Evolutionary conservation across 2,113 vertebrate genomes (phyloP).

Genomic region (Genyomyrus donnyi): DNA sequence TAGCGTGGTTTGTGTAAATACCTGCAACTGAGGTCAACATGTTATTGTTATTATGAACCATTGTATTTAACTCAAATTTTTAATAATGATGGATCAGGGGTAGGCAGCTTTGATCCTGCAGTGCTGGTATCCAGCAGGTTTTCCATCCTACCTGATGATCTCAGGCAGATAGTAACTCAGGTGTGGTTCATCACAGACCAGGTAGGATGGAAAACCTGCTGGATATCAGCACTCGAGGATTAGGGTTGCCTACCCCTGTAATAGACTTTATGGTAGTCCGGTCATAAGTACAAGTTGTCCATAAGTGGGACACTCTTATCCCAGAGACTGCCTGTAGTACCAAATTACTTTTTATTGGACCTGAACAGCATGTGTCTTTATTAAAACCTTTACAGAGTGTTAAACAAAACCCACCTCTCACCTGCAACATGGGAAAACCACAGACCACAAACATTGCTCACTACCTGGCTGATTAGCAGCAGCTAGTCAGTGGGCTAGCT

Average conservation of each 20-base stretch:
- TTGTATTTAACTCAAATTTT: background rate
- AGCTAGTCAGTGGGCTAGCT: no score
- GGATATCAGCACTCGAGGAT: background rate
- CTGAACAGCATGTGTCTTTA: background rate
- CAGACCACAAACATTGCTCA: background rate
- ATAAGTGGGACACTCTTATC: background rate
- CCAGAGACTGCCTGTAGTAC: background rate
- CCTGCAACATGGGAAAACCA: background rate
- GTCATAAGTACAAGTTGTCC: background rate
- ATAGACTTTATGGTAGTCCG: background rate
- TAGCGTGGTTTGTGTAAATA: background rate
- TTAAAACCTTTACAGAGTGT: background rate
- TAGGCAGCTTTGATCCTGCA: background rate
- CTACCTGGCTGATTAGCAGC: background rate
- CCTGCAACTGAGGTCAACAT: background rate
- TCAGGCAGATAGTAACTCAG: no score
- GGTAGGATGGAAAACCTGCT: background rate
- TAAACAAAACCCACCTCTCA: background rate
- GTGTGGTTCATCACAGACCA: background rate
- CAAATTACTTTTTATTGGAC: background rate
- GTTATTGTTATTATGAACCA: background rate
- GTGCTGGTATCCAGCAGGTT: background rate
- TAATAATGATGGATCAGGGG: background rate
- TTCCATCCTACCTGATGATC: background rate
- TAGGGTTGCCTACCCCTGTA: background rate